These are phyloP conservation scores for Zalophus californianus DNA, from an alignment of 2,797 vertebrate genomes.

Conservation along the genomic window DNA sequence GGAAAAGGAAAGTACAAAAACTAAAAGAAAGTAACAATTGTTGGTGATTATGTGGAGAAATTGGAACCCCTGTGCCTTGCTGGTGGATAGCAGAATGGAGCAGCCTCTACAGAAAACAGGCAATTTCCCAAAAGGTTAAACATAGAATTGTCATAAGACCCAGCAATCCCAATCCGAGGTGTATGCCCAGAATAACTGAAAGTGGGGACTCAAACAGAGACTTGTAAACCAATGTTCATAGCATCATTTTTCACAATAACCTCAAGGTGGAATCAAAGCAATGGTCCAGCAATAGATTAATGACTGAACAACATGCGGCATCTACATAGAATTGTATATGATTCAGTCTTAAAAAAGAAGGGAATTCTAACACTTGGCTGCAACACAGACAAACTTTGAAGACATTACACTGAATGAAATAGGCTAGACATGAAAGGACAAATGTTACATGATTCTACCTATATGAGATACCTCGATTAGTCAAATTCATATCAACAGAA, in stretches of 20 bases:
- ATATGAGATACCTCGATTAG: background rate
- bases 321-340: background rate
- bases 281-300: background rate
- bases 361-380: background rate
- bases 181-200: background rate
- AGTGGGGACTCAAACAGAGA: background rate
- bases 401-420: background rate
- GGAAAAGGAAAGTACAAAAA: background rate
- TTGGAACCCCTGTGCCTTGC: no score
- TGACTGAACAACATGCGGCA: background rate
- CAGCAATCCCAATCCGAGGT: background rate
- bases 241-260: background rate
- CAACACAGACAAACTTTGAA: background rate
- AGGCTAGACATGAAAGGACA: background rate
- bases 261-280: background rate
- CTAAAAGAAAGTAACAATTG: background rate
- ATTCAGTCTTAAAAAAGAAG: background rate
- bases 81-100: rapidly evolving
- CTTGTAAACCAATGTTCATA: background rate
- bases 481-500: background rate
- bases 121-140: background rate
- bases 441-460: background rate
- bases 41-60: background rate
- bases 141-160: background rate
- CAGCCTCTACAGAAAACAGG: background rate